A percentile compares a stretch with the other conserved stretches of the same genome.
Conservation (phyloP, 2,113 vertebrate species). For the Anolis sagrei region DNA sequence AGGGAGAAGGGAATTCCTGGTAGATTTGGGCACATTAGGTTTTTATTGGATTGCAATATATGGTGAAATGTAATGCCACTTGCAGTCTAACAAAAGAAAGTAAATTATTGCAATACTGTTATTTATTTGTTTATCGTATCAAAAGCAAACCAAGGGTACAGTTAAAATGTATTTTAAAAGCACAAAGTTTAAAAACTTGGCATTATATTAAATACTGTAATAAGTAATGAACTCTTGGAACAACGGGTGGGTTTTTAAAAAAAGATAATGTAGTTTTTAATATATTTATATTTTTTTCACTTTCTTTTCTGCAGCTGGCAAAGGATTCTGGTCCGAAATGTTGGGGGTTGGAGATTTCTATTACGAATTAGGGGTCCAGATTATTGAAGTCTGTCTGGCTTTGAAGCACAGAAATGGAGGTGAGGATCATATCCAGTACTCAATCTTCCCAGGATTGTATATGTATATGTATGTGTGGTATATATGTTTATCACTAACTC, state of each 20-base stretch:
- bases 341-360: conserved; percentile 97
- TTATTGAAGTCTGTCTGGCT: conserved; percentile 95
- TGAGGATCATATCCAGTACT: conserved; percentile 60
- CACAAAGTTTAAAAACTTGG: too few relatives aligned
- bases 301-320: conserved; percentile 82
- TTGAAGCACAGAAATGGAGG: conserved; percentile 96
- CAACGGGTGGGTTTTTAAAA: too few relatives aligned
- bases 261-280: background rate
- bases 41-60: too few relatives aligned
- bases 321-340: conserved; percentile 99
- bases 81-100: too few relatives aligned
- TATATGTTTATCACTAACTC: background rate
- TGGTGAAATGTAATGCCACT: too few relatives aligned
- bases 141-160: too few relatives aligned
- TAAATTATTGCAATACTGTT: too few relatives aligned
- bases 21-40: background rate
- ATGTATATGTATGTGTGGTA: background rate
- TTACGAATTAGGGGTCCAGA: conserved; percentile 96
- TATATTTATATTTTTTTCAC: background rate
- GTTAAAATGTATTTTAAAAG: too few relatives aligned
- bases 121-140: too few relatives aligned
- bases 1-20: background rate
- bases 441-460: background rate
- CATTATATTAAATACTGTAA: too few relatives aligned
- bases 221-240: too few relatives aligned